Base-by-base conservation (phyloP, 2,113 vertebrate species). In the Sebastes fasciatus region DNA sequence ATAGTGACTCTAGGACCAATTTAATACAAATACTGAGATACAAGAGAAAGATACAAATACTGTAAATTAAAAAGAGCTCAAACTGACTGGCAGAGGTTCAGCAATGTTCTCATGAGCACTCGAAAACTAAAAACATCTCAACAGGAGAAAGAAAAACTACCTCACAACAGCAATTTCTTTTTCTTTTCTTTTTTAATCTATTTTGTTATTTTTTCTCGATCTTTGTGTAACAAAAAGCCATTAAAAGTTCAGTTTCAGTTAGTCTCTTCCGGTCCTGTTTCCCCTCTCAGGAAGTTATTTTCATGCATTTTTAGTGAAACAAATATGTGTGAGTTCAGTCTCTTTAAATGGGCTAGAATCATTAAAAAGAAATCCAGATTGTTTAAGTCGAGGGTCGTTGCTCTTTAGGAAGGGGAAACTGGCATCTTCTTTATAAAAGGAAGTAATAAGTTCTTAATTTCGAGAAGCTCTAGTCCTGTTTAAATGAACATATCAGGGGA, bases 11-110 rank as follows among this genome's bases (percentile, higher is more conserved):
- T 34, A 34, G 34, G 34, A 34, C 34, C 34, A 34, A 34, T 34
- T 34, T 34, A 34, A 34, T 34, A 34, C 34, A 34, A 34, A 34
- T 34, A 34, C 34, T 34, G 34, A 34, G 34, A 34, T 34, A 34
- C 34, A 90, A 86, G 86, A 71, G 40, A 34, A 34, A 86, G 49
- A 85, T 87, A 92, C 74, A 88, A 91, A 87, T 80, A 86, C 82
- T 40, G 66, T 2, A 64, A 84, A 87, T 8, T 49, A 86, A 89
- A 88, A 48, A n/a, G 62, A 80, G 64, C 60, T 80, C 42, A 34
- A 52, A 72, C 66, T 69, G 77, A 79, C 45, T 16, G 86, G 73
- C 81, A 75, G 67, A 54, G 54, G 26, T 58, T 64, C 67, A 79
- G 82, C 7, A 6, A 66, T 34, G 86, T 70, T 57, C 82, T 68